Evolutionary conservation across 2,113 vertebrate species (phyloP).

Genomic region (Mesocricetus auratus): DNA sequence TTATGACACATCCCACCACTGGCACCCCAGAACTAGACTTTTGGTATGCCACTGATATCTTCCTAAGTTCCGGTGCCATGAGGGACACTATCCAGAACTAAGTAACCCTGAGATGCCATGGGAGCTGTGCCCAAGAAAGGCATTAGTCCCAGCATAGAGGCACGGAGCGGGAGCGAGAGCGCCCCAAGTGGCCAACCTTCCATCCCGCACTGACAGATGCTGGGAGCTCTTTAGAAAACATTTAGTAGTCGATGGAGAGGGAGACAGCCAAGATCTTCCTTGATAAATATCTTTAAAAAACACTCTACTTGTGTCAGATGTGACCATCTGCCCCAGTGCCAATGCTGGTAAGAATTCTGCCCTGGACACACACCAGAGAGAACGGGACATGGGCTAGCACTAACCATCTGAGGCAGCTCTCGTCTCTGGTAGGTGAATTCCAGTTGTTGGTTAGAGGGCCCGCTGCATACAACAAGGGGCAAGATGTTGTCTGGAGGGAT

Average conservation of each 20-base stretch:
- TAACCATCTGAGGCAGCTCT: conserved; percentile 92
- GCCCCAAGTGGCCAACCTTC: not conserved
- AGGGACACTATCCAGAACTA: not conserved
- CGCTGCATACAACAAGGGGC: conserved; percentile 92
- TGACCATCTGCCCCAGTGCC: not conserved
- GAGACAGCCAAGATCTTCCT: not conserved
- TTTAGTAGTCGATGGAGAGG: not conserved
- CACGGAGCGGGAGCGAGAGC: not conserved
- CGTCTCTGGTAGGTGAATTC: conserved; percentile 96
- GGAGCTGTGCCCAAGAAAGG: not conserved
- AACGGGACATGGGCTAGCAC: not conserved
- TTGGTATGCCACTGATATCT: fast-evolving
- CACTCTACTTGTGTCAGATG: not conserved
- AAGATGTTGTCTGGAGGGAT: conserved; percentile 96
- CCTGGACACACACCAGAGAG: not conserved
- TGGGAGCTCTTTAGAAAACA: not conserved
- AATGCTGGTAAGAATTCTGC: not conserved
- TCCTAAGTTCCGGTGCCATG: not conserved
- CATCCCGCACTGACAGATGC: not conserved
- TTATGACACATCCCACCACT: not conserved
- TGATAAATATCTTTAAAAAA: not conserved
- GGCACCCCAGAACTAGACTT: not conserved
- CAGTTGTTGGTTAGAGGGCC: conserved; percentile 94
- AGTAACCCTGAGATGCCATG: not conserved
- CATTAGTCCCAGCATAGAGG: not conserved